Percentiles rank a stretch among this genome's conserved stretches.
Evolutionary conservation across 2,113 vertebrate genomes (phyloP).

Genomic region (Tragelaphus imberbis): DNA sequence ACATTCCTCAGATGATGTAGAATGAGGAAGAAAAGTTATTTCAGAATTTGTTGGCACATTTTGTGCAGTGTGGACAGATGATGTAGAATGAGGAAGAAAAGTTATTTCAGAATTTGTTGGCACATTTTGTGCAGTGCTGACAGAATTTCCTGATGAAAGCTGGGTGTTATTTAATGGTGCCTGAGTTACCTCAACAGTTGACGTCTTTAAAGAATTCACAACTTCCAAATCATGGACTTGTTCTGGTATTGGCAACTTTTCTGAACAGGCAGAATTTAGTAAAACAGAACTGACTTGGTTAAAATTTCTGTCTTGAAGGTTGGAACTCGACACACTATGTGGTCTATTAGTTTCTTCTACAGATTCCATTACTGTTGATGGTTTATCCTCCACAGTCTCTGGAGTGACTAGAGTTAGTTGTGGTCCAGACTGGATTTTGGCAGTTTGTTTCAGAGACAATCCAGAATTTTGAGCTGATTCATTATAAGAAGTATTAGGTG

Average conservation of each 20-base stretch:
- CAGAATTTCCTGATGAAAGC: constrained; percentile 10
- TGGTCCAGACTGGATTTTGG: not conserved
- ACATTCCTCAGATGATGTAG: constrained; percentile 42
- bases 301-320: constrained; percentile 4
- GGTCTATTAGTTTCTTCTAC: constrained; percentile 43
- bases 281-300: constrained; percentile 49
- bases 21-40: not conserved
- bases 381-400: constrained; percentile 1
- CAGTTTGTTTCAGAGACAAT: not conserved
- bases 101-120: not conserved
- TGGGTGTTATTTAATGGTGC: not conserved
- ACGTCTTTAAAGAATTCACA: not conserved
- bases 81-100: not conserved
- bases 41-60: not conserved
- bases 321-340: not conserved
- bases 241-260: not conserved
- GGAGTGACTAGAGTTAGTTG: not conserved
- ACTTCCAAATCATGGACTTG: not conserved
- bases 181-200: constrained; percentile 7
- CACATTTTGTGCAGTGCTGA: not conserved
- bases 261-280: not conserved
- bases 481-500: not conserved
- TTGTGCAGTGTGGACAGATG: not conserved
- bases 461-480: not conserved
- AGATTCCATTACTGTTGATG: not conserved